phyloP scores from a whole-genome alignment of 2,797 vertebrate species.

The Enteromius thamalakanensis region DNA sequence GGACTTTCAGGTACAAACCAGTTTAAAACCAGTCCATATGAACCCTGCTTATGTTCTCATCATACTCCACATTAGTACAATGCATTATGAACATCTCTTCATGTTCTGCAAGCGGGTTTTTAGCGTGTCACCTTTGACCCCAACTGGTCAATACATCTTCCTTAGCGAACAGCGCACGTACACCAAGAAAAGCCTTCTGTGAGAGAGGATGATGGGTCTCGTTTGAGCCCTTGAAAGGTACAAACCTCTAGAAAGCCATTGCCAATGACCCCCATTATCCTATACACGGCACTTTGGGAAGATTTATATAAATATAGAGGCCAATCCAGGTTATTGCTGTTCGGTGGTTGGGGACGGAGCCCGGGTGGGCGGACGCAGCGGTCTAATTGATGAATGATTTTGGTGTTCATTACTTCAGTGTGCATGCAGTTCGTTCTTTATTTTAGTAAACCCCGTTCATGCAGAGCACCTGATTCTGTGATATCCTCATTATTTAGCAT shows the following conservation, averaged over 20 bases:
- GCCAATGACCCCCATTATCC: constrained; percentile 80
- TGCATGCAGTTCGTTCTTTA: constrained; percentile 28
- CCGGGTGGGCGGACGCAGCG: background rate
- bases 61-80: too few relatives aligned
- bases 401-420: constrained; percentile 17
- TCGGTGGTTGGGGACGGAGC: constrained; percentile 65
- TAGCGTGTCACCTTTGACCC: background rate
- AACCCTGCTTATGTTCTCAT: background rate
- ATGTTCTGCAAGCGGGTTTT: background rate
- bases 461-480: constrained; percentile 50
- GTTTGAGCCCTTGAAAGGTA: constrained; percentile 33
- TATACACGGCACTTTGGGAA: constrained; percentile 71
- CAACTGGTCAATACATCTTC: constrained; percentile 7
- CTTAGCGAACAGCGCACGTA: constrained; percentile 5
- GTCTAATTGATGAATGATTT: constrained; percentile 23
- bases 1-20: background rate
- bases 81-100: background rate
- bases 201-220: constrained; percentile 47
- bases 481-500: constrained; percentile 59
- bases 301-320: constrained; percentile 67
- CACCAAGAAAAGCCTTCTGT: constrained; percentile 38
- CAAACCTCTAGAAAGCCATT: constrained; percentile 56
- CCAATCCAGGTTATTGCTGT: constrained; percentile 70
- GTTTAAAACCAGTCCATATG: background rate
- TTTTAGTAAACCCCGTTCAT: constrained; percentile 39